phyloP scores from a whole-genome alignment of 2,797 vertebrate genomes.

The Spondyliosoma cantharus region DNA sequence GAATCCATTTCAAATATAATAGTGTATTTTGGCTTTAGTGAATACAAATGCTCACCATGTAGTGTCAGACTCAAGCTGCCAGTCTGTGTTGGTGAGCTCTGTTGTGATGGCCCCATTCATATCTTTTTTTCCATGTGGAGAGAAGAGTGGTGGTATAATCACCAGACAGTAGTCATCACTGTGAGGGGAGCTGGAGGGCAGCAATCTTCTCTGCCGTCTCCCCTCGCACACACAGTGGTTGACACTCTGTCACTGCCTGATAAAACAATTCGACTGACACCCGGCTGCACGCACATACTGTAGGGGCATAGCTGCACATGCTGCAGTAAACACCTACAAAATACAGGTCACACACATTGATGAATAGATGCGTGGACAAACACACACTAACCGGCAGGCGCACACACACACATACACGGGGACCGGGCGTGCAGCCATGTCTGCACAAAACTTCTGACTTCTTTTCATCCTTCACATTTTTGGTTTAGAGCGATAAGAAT shows the following conservation, averaged over 20 bases:
- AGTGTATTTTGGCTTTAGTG: slow-evolving; percentile 21
- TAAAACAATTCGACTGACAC: slow-evolving; percentile 69
- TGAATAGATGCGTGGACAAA: slow-evolving; percentile 4
- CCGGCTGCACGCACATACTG: slow-evolving; percentile 38
- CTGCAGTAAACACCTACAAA: slow-evolving; percentile 1
- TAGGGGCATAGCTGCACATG: slow-evolving; percentile 39
- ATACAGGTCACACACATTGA: slow-evolving; percentile 12
- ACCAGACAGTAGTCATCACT: slow-evolving; percentile 59
- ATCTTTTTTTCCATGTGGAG: slow-evolving; percentile 37
- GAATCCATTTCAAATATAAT: slow-evolving; percentile 20
- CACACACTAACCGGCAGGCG: slow-evolving; percentile 8
- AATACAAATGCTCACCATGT: slow-evolving; percentile 26
- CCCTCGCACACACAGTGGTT: slow-evolving; percentile 56
- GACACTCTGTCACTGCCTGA: slow-evolving; percentile 72
- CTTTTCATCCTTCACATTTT: slow-evolving; percentile 58
- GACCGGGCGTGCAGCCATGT: slow-evolving; percentile 42
- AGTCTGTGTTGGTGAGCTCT: slow-evolving; percentile 39
- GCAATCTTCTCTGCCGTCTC: slow-evolving; percentile 56
- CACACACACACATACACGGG: background rate
- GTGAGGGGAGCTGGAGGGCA: slow-evolving; percentile 64
- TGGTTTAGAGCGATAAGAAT: slow-evolving; percentile 49
- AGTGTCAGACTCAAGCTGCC: slow-evolving; percentile 37
- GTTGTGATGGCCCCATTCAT: slow-evolving; percentile 39
- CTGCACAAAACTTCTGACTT: slow-evolving; percentile 45
- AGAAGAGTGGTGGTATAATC: slow-evolving; percentile 54